These are phyloP conservation scores for Drosophila virilis DNA, from an alignment of 1,140 invertebrate species.

Conservation along the genomic window DNA sequence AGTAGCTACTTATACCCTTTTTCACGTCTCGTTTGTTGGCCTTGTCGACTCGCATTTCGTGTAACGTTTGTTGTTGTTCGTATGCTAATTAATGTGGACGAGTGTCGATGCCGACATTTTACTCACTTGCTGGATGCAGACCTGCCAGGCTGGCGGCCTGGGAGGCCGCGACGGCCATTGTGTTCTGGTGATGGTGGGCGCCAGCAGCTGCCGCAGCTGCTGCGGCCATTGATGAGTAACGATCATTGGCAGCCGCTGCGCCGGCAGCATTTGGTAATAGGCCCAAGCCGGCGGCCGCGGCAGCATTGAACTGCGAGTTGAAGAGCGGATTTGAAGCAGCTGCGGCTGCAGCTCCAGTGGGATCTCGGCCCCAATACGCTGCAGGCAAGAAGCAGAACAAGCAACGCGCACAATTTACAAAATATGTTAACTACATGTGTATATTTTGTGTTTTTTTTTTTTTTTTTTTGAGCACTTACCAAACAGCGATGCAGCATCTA, in stretches of 20 bases:
- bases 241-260: conserved; percentile 65
- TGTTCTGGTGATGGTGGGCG: conserved; percentile 88
- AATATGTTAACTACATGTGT: neutral
- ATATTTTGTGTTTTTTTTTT: neutral
- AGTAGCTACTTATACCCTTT: neutral
- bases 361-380: conserved; percentile 90
- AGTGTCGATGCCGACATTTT: conserved; percentile 71
- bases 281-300: conserved; percentile 85
- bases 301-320: conserved; percentile 83
- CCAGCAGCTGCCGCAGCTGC: conserved; percentile 85
- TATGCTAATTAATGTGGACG: conserved; percentile 24
- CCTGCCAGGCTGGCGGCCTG: conserved; percentile 91
- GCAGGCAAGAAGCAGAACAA: conserved; percentile 57
- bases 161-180: conserved; percentile 91
- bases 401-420: neutral
- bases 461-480: conserved; percentile 82
- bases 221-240: conserved; percentile 76
- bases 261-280: conserved; percentile 76
- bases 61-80: conserved; percentile 3
- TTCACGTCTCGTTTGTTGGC: neutral
- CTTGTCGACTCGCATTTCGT: neutral
- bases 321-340: conserved; percentile 83
- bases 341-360: conserved; percentile 84
- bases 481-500: conserved; percentile 88
- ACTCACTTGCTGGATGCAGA: conserved; percentile 88